phyloP scores from a whole-genome alignment of 2,113 vertebrate genomes.

The Oryctolagus cuniculus region mOryCun1.1 NC_091434.1:161942001-161942500 shows the following conservation, averaged over 20 bases:
- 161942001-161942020: too few species aligned
- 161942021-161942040: too few species aligned
- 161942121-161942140: too few species aligned
- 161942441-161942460: not conserved
- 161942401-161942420: not conserved
- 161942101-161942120: too few species aligned
- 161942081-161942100: too few species aligned
- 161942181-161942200: too few species aligned
- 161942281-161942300: not conserved
- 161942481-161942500: not conserved
- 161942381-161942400: not conserved
- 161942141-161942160: too few species aligned
- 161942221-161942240: too few species aligned
- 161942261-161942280: not conserved
- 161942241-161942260: not conserved
- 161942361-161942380: not conserved
- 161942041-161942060: too few species aligned
- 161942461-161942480: not conserved
- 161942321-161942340: not conserved
- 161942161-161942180: too few species aligned
- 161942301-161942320: not conserved
- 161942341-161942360: not conserved
- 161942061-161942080: too few species aligned
- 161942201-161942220: too few species aligned
- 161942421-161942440: not conserved